Percentiles rank a stretch among this genome's conserved stretches.
These are phyloP conservation scores for Pseudeuparius sepicola DNA, from an alignment of 2,888 invertebrate genomes.

Conservation along the genomic window DNA sequence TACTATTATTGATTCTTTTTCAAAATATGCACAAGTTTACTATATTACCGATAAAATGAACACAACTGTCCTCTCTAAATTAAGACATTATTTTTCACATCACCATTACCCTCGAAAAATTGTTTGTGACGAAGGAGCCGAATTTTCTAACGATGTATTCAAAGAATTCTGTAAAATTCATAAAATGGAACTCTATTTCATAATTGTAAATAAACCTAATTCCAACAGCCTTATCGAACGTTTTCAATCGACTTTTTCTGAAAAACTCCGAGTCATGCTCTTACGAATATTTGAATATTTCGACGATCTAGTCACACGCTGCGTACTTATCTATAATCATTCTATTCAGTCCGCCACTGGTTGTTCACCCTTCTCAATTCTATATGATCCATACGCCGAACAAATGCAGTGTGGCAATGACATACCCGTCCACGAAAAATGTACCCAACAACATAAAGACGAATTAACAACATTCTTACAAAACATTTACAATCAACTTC, in stretches of 20 bases:
- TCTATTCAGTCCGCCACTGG: slow-evolving; percentile 10
- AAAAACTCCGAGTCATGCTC: slow-evolving; percentile 15
- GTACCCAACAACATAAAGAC: slow-evolving; percentile 9
- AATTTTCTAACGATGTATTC: slow-evolving; percentile 11
- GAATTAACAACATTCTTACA: slow-evolving; percentile 10
- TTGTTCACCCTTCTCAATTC: neutral
- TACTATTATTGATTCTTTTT: slow-evolving; percentile 14
- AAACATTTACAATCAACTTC: slow-evolving; percentile 8
- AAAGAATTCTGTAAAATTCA: slow-evolving; percentile 13
- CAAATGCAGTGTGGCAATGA: slow-evolving; percentile 10
- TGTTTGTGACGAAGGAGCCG: slow-evolving; percentile 9
- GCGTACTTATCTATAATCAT: slow-evolving; percentile 10
- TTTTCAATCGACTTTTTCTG: slow-evolving; percentile 16
- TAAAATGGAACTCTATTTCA: slow-evolving; percentile 12
- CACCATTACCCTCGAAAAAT: slow-evolving; percentile 12
- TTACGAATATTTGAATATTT: slow-evolving; percentile 12
- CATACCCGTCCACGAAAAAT: slow-evolving; percentile 11
- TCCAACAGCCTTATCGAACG: slow-evolving; percentile 15
- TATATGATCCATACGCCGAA: slow-evolving; percentile 10
- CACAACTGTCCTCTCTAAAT: slow-evolving; percentile 14
- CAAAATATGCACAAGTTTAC: slow-evolving; percentile 15
- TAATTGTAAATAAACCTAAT: slow-evolving; percentile 7
- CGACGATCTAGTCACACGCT: slow-evolving; percentile 14
- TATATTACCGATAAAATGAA: slow-evolving; percentile 12
- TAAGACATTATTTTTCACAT: slow-evolving; percentile 16